phyloP scores from a whole-genome alignment of 2,113 vertebrate genomes.

The Chloropsis hardwickii region DNA sequence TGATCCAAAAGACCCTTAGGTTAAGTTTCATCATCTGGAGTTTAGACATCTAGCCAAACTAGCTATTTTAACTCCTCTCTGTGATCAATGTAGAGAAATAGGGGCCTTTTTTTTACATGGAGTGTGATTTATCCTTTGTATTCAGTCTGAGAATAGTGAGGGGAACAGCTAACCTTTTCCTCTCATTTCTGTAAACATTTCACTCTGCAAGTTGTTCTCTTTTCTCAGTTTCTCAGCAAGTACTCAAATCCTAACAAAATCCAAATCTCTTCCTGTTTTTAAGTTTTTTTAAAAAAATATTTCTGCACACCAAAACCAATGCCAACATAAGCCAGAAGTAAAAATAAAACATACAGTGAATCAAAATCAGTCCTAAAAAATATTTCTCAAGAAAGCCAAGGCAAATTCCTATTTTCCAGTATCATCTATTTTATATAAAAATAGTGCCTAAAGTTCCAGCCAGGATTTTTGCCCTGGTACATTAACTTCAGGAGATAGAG shows the following conservation, averaged over 20 bases:
- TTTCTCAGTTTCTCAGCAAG: background rate
- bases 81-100: background rate
- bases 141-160: background rate
- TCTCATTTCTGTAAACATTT: background rate
- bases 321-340: background rate
- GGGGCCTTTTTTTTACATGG: background rate
- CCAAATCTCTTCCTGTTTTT: background rate
- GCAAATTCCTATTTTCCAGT: background rate
- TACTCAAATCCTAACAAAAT: background rate
- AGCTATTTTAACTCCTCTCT: background rate
- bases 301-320: background rate
- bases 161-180: background rate
- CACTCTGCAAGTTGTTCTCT: background rate
- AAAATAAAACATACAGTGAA: background rate
- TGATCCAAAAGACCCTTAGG: slow-evolving; percentile 2
- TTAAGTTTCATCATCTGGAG: slow-evolving; percentile 28
- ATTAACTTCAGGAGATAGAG: background rate
- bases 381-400: background rate
- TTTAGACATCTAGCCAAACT: background rate
- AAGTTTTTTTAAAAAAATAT: background rate
- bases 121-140: background rate
- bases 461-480: background rate
- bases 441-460: background rate
- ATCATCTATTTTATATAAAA: background rate
- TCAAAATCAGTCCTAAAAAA: background rate